phyloP scores from a whole-genome alignment of 2,888 invertebrate species.

The Ennomos erosarius region DNA sequence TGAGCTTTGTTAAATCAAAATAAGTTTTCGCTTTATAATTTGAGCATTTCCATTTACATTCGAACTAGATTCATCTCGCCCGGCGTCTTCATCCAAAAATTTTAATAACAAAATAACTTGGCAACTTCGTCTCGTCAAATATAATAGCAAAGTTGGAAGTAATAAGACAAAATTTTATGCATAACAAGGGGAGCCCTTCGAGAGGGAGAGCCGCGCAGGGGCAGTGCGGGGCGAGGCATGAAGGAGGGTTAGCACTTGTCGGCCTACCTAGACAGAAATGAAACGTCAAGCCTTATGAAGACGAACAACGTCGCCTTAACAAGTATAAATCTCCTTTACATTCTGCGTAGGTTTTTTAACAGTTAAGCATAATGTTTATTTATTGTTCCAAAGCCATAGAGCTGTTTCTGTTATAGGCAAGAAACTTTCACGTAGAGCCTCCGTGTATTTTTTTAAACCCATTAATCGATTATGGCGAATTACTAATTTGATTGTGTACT shows the following conservation, averaged over 20 bases:
- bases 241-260: constrained; percentile 77
- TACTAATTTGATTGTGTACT: no score
- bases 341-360: constrained; percentile 69
- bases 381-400: constrained; percentile 63
- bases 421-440: no score
- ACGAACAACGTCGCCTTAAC: constrained; percentile 82
- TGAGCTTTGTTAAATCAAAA: constrained; percentile 79
- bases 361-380: constrained; percentile 70
- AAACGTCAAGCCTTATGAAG: constrained; percentile 82
- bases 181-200: constrained; percentile 78
- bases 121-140: constrained; percentile 81
- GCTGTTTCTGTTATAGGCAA: constrained; percentile 38
- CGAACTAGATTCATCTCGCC: constrained; percentile 72
- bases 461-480: no score
- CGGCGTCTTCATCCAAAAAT: constrained; percentile 75
- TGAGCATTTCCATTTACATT: constrained; percentile 79
- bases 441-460: no score
- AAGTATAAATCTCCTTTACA: constrained; percentile 80
- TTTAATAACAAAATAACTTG: constrained; percentile 85
- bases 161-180: constrained; percentile 85
- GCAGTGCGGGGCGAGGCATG: constrained; percentile 45
- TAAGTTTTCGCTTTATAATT: constrained; percentile 81
- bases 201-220: constrained; percentile 48
- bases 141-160: constrained; percentile 84
- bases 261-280: constrained; percentile 81